Percentiles rank a stretch among this genome's conserved stretches.
Evolutionary conservation across 2,113 vertebrate species (phyloP).

Genomic region (Daubentonia madagascariensis): DNA sequence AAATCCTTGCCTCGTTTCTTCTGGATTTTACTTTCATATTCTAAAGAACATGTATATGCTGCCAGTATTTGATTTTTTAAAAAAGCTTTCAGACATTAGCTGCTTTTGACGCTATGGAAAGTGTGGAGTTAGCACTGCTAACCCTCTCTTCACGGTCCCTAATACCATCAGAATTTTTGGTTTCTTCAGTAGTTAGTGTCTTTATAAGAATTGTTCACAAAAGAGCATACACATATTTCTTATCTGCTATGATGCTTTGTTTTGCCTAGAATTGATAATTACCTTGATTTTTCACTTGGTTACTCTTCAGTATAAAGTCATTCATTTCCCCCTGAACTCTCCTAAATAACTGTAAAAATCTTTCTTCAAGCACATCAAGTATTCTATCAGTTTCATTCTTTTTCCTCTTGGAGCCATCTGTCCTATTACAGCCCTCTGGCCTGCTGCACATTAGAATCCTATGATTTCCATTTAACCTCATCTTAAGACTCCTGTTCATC

Average conservation of each 20-base stretch:
- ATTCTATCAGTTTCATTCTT: background rate
- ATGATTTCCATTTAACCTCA: background rate
- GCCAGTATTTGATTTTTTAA: background rate
- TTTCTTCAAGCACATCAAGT: background rate
- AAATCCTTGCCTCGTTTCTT: background rate
- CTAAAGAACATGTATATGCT: background rate
- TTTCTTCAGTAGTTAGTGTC: background rate
- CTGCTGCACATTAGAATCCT: background rate
- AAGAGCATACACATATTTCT: background rate
- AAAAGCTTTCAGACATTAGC: background rate
- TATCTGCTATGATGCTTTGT: background rate
- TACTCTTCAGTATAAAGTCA: background rate
- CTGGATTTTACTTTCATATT: background rate
- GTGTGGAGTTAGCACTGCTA: background rate
- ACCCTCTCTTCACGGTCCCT: background rate
- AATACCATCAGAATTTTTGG: background rate
- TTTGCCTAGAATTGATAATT: background rate
- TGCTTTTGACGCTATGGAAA: background rate
- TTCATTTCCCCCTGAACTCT: background rate
- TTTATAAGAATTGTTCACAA: background rate
- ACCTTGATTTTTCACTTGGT: background rate
- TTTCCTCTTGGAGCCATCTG: background rate
- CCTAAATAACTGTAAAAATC: background rate
- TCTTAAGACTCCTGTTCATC: background rate
- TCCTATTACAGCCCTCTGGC: background rate